Base-by-base conservation (phyloP, 2,888 invertebrate genomes). In the Macrosiphum euphorbiae region DNA sequence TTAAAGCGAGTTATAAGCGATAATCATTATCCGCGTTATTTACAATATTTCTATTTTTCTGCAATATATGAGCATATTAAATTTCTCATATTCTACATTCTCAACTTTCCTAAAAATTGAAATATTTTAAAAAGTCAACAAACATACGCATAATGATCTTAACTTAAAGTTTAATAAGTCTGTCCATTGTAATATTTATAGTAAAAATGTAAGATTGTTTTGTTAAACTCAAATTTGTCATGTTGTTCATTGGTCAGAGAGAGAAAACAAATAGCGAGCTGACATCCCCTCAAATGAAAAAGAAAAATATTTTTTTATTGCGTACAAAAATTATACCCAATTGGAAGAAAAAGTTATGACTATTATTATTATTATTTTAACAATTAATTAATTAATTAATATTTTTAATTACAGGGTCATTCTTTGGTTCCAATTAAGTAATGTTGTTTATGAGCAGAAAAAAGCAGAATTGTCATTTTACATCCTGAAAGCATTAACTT, bases 401-500 rank as follows among this genome's bases (percentile, higher is more conserved):
- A 28, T 88, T 67, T 88, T 92, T 92, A 20, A 50, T 92, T 92
- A 11, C 52, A 92, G 92, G 88, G 8, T 92, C 92, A 88, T 88
- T 92, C 35, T 28, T 28, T 50, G 1, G 41, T 20, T 16, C 50
- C 5, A 52, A 28, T 52, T 67, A 44, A 88, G 16, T 35, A n/a
- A 28, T 78, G 28, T 13, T 87, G 11, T n/a, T 92, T 50, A 78
- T 67, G 41, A 87, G 78, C 52, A 78, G 50, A 67, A 88, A 90
- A 41, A 58, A 67, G 20, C 78, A 41, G 41, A 92, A 92, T 87
- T 41, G 61, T 92, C 88, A 92, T 88, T 78, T 86, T 58, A 55
- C 41, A 92, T 67, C 61, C n/a, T 92, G n/a, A 78, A 91, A 88
- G 52, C 47, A 67, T 92, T 35, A 44, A 78, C 41, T 67, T 35